A percentile compares a stretch with the other conserved stretches of the same genome.
Evolutionary conservation across 1,140 invertebrate genomes (phyloP).

Genomic region (Euura saliciscinereae): DNA sequence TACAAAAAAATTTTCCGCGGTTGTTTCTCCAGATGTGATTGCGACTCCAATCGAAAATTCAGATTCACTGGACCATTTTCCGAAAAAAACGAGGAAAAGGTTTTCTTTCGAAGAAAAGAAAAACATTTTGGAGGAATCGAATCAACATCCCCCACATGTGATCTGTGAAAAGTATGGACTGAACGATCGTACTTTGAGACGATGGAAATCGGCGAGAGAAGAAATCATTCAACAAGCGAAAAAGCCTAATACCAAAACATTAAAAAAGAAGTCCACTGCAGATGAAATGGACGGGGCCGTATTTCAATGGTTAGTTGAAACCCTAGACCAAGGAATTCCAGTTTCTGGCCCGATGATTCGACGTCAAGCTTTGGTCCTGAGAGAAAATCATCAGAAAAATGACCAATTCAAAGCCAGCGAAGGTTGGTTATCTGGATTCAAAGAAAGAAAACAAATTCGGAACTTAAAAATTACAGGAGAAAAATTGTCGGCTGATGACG

Average conservation of each 20-base stretch:
- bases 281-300: background rate
- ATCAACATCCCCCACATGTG: background rate
- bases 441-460: background rate
- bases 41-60: background rate
- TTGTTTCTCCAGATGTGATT: background rate
- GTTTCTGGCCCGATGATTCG: background rate
- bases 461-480: background rate
- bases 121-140: background rate
- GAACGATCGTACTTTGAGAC: background rate
- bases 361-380: background rate
- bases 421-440: constrained; percentile 4
- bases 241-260: background rate
- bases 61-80: background rate
- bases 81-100: too few relatives aligned
- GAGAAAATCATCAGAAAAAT: background rate
- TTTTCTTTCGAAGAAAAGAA: too few relatives aligned
- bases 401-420: background rate
- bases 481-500: too few relatives aligned
- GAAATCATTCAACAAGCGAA: background rate
- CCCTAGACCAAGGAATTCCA: background rate
- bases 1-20: background rate
- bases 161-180: background rate
- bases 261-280: background rate
- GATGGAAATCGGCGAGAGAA: background rate
- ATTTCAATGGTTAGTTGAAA: constrained; percentile 4